These are phyloP conservation scores for Andrena bicolor DNA, from an alignment of 2,888 invertebrate genomes.

Conservation along the genomic window DNA sequence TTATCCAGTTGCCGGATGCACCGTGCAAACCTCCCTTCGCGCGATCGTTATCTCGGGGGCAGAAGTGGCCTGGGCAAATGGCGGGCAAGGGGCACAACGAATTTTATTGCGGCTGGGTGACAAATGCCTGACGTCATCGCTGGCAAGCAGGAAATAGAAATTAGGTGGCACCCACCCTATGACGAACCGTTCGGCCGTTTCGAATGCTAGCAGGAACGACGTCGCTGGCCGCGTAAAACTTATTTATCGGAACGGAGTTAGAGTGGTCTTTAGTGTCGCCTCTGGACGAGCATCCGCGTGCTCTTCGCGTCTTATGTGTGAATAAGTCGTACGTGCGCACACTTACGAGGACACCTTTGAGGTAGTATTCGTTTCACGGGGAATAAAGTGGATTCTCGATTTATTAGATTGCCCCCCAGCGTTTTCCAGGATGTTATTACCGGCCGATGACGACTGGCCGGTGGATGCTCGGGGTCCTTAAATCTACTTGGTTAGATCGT, in stretches of 20 bases:
- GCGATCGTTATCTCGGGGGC: slow-evolving; percentile 30
- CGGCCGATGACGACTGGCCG: slow-evolving; percentile 22
- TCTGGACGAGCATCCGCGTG: background rate
- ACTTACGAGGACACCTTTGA: background rate
- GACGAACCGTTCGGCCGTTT: slow-evolving; percentile 6
- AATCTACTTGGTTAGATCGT: background rate
- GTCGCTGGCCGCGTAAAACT: slow-evolving; percentile 51
- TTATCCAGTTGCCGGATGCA: slow-evolving; percentile 22
- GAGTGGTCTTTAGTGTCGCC: slow-evolving; percentile 18
- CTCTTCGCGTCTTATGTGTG: background rate
- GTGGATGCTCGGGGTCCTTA: slow-evolving; percentile 27
- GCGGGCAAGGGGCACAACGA: background rate
- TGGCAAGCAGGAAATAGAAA: slow-evolving; percentile 69
- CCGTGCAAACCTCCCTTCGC: background rate
- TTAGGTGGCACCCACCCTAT: slow-evolving; percentile 59
- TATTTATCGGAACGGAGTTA: slow-evolving; percentile 65
- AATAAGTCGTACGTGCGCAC: too few relatives aligned
- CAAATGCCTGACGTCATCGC: slow-evolving; percentile 37
- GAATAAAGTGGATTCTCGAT: slow-evolving; percentile 64
- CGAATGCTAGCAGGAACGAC: background rate
- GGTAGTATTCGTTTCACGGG: slow-evolving; percentile 13
- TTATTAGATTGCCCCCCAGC: slow-evolving; percentile 60
- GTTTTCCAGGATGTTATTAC: slow-evolving; percentile 43
- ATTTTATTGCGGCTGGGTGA: slow-evolving; percentile 26
- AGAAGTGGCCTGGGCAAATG: slow-evolving; percentile 14